These are phyloP conservation scores for Macrosiphum euphorbiae DNA, from an alignment of 2,888 invertebrate genomes.

Conservation along the genomic window DNA sequence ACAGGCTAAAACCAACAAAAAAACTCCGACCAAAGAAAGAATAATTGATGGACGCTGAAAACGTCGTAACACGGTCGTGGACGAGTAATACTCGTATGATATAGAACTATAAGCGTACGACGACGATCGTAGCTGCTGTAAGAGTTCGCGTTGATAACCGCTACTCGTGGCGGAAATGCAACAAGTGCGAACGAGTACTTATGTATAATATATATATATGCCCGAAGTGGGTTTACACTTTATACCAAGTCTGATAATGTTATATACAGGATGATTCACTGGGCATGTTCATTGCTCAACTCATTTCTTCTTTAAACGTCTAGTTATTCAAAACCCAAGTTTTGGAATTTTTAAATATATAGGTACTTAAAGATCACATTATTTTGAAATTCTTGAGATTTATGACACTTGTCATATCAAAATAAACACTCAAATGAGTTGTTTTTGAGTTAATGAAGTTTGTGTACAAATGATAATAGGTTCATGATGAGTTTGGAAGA, in stretches of 20 bases:
- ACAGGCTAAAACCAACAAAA: not conserved
- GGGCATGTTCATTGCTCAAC: too few species aligned
- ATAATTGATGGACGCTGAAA: not conserved
- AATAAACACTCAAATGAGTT: too few species aligned
- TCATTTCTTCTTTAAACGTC: too few species aligned
- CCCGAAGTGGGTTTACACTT: not conserved
- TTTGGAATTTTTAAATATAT: too few species aligned
- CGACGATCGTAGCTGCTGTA: not conserved
- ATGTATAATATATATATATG: not conserved
- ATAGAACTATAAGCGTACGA: not conserved
- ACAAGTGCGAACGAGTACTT: not conserved
- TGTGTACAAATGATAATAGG: too few species aligned
- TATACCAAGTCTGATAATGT: not conserved
- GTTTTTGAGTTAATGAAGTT: too few species aligned
- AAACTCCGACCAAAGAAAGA: not conserved
- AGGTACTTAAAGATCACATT: too few species aligned
- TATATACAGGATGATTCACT: not conserved
- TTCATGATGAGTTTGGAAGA: too few species aligned
- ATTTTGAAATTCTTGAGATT: too few species aligned
- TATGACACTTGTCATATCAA: too few species aligned
- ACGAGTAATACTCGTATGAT: not conserved
- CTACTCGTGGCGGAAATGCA: not conserved
- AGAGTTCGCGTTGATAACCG: not conserved
- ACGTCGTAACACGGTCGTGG: not conserved
- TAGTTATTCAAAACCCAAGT: too few species aligned